Evolutionary conservation across 2,888 invertebrate genomes (phyloP).

Genomic region (Lycocerus yunnanus): DNA sequence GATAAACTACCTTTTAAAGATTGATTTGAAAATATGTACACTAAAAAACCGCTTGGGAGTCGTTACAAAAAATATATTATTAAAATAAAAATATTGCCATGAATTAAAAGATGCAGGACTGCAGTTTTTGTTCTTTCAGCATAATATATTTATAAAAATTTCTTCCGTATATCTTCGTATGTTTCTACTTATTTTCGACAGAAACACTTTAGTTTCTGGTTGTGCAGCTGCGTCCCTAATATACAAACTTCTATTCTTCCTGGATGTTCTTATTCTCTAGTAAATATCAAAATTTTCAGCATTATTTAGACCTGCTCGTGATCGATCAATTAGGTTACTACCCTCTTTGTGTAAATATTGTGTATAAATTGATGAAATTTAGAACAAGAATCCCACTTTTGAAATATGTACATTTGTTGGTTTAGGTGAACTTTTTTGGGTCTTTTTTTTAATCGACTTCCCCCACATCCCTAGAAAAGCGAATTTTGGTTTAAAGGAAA

Average conservation of each 20-base stretch:
- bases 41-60: too few relatives aligned
- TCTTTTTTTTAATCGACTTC: too few relatives aligned
- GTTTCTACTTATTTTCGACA: neutral
- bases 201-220: slow-evolving; percentile 3
- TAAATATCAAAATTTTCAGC: neutral
- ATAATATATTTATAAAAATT: neutral
- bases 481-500: too few relatives aligned
- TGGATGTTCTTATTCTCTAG: neutral
- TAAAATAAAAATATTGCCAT: neutral
- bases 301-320: neutral
- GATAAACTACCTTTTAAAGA: neutral
- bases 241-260: neutral
- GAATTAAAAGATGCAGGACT: neutral
- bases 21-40: too few relatives aligned
- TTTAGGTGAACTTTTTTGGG: too few relatives aligned
- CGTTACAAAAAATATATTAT: too few relatives aligned
- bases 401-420: too few relatives aligned
- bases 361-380: neutral
- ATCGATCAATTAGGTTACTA: neutral
- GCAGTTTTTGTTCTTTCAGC: neutral
- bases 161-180: neutral
- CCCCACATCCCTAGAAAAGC: too few relatives aligned
- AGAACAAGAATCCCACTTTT: neutral
- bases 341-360: neutral
- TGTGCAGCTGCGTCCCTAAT: neutral